Evolutionary conservation across 2,797 vertebrate genomes (phyloP).

Genomic region (Arremon aurantiirostris): DNA sequence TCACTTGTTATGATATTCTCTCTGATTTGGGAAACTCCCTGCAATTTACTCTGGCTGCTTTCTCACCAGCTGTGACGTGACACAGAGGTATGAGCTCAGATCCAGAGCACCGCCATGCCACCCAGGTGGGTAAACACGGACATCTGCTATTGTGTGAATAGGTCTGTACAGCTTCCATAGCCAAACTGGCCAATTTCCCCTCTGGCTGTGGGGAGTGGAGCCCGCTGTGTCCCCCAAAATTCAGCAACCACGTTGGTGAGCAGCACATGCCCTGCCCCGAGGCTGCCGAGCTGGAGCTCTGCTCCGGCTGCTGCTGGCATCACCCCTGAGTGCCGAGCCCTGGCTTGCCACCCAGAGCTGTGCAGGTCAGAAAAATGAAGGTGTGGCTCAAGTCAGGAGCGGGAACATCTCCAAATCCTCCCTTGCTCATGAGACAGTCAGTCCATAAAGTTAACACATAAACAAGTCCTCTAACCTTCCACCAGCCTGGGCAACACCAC

Average conservation of each 20-base stretch:
- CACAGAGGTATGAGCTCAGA: not conserved
- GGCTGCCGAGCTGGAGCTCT: not conserved
- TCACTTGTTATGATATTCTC: not conserved
- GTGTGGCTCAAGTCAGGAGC: not conserved
- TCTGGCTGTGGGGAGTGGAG: not conserved
- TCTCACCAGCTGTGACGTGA: not conserved
- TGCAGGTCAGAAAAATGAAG: not conserved
- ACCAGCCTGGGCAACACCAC: not conserved
- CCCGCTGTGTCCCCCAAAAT: not conserved
- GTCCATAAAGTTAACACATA: not conserved
- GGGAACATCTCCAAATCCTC: not conserved
- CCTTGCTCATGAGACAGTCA: not conserved
- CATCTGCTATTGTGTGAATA: not conserved
- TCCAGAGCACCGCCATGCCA: not conserved
- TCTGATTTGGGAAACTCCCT: not conserved
- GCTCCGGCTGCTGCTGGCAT: not conserved
- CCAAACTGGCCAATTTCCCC: rapidly evolving
- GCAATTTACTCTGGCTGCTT: not conserved
- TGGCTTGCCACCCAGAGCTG: rapidly evolving
- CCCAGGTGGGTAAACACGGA: rapidly evolving
- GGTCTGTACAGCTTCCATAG: not conserved
- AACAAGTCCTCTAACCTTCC: not conserved
- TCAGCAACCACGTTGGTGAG: rapidly evolving
- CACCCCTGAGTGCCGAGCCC: not conserved
- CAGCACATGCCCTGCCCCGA: rapidly evolving